Conservation (phyloP, 2,888 invertebrate species). For the Lasioglossum oenotherae region DNA sequence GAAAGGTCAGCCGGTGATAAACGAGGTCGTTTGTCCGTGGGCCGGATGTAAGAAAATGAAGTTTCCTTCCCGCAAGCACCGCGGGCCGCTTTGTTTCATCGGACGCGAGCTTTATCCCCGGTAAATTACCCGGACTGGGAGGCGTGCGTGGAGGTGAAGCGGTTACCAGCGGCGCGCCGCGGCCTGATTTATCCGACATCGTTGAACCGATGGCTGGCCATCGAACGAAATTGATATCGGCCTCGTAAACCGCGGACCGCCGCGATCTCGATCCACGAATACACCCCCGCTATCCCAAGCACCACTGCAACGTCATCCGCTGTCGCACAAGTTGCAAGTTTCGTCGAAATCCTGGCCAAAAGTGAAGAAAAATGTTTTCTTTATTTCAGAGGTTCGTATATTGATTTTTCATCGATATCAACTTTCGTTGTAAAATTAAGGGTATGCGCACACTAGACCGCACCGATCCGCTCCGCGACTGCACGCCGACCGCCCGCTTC, state of each 20-base stretch:
- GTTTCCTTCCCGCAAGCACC: slow-evolving; percentile 74
- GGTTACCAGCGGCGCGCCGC: slow-evolving; percentile 51
- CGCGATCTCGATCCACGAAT: neutral
- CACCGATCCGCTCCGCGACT: too few relatives aligned
- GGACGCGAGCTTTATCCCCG: slow-evolving; percentile 66
- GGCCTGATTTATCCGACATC: slow-evolving; percentile 51
- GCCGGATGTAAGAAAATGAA: slow-evolving; percentile 76
- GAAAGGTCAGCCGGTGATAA: slow-evolving; percentile 76
- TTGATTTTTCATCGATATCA: too few relatives aligned
- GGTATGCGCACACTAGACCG: too few relatives aligned
- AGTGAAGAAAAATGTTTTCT: too few relatives aligned
- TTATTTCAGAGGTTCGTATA: too few relatives aligned
- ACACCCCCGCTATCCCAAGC: neutral
- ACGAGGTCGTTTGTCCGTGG: slow-evolving; percentile 74
- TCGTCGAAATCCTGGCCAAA: too few relatives aligned
- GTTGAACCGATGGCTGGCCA: slow-evolving; percentile 43
- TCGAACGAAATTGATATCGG: slow-evolving; percentile 60
- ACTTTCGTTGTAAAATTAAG: too few relatives aligned
- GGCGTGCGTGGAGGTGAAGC: slow-evolving; percentile 62
- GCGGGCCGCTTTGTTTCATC: slow-evolving; percentile 66
- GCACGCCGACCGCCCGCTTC: too few relatives aligned
- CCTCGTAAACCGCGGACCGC: slow-evolving; percentile 29
- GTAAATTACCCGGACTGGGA: slow-evolving; percentile 65
- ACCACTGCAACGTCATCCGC: neutral
- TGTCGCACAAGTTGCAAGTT: too few relatives aligned